Conservation (phyloP, 2,888 invertebrate genomes). For the Pollenia angustigena region DNA sequence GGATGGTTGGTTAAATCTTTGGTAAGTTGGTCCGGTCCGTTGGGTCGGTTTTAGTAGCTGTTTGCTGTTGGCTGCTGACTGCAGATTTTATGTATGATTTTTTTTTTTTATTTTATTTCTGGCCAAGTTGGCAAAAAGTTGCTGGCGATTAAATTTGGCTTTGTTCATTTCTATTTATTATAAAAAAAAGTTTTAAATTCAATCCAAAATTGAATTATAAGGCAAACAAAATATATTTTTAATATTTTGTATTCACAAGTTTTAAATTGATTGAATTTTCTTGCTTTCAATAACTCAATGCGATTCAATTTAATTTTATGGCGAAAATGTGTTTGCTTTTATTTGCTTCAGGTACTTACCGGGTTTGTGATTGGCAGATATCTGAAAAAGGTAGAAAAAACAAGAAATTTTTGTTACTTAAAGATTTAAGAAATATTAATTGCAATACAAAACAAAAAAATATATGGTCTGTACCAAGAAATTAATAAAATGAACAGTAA, state of each 20-base stretch:
- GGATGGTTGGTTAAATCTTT: neutral
- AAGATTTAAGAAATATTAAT: neutral
- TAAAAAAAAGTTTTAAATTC: neutral
- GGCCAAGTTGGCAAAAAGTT: slow-evolving; percentile 32
- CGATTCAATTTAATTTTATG: slow-evolving; percentile 40
- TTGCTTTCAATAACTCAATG: slow-evolving; percentile 2
- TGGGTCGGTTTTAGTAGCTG: neutral
- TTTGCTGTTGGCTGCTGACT: neutral
- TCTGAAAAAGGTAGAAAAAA: slow-evolving; percentile 61
- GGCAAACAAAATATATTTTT: neutral
- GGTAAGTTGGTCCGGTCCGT: slow-evolving; percentile 6
- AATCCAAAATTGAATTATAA: slow-evolving; percentile 8
- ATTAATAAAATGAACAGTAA: too few relatives aligned
- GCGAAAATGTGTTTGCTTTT: neutral
- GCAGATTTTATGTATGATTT: neutral
- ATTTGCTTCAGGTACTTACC: slow-evolving; percentile 74
- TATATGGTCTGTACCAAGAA: too few relatives aligned
- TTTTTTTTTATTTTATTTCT: neutral
- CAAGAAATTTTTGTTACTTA: slow-evolving; percentile 15
- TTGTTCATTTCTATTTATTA: neutral
- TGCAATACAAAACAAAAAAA: too few relatives aligned
- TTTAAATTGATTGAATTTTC: neutral
- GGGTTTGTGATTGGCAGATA: slow-evolving; percentile 76
- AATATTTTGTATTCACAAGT: neutral
- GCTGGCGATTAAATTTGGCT: neutral